A percentile compares a stretch with the other conserved stretches of the same genome.
These are phyloP conservation scores for Harpalus rubripes DNA, from an alignment of 2,888 invertebrate genomes.

Conservation along the genomic window DNA sequence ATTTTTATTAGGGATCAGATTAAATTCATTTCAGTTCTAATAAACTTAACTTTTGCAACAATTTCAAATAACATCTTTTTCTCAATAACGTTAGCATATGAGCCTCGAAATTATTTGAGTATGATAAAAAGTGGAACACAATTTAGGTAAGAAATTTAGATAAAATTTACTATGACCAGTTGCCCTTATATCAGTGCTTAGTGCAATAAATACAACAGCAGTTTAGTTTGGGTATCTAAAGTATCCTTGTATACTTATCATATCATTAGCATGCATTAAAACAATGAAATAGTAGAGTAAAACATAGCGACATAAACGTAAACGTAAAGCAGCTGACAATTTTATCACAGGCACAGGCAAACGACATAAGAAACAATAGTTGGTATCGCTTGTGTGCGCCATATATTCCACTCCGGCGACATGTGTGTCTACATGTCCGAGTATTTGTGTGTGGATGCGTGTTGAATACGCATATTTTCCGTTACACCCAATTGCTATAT, in stretches of 20 bases:
- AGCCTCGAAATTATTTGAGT: too few species aligned
- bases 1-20: too few species aligned
- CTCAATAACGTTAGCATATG: too few species aligned
- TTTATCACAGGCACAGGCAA: constrained; percentile 45
- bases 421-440: constrained; percentile 46
- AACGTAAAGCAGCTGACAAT: constrained; percentile 49
- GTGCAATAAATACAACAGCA: constrained; percentile 5
- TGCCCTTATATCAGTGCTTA: constrained; percentile 22
- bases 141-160: neutral
- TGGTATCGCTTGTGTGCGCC: constrained; percentile 22
- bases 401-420: constrained; percentile 44
- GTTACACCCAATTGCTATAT: constrained; percentile 67
- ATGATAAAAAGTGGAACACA: too few species aligned
- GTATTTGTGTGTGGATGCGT: constrained; percentile 58
- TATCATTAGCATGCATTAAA: constrained; percentile 49
- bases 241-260: constrained; percentile 56
- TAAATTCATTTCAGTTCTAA: too few species aligned
- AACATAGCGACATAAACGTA: constrained; percentile 24
- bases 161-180: neutral
- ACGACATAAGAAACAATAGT: constrained; percentile 44
- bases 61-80: too few species aligned
- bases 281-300: constrained; percentile 30
- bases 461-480: constrained; percentile 67
- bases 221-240: constrained; percentile 5
- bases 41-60: too few species aligned